Conservation (phyloP, 2,797 vertebrate genomes). For the Tokudaia muenninki region DNA sequence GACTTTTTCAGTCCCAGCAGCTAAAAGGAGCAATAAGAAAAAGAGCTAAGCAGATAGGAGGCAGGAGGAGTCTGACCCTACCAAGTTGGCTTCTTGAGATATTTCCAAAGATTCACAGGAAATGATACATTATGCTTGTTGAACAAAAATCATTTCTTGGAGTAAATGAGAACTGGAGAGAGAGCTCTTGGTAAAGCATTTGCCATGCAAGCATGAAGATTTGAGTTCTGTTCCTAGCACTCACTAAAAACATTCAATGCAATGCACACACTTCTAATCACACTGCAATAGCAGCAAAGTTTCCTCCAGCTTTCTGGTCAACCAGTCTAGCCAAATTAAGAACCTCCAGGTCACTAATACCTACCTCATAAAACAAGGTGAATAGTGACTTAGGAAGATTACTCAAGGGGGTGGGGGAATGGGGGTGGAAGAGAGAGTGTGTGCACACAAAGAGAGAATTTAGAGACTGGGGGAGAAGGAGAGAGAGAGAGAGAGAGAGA, state of each 20-base stretch:
- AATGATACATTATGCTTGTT: not conserved
- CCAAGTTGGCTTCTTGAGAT: not conserved
- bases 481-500: no score
- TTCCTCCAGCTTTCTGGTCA: not conserved
- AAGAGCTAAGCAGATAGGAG: not conserved
- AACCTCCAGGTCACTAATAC: not conserved
- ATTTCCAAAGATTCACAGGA: not conserved
- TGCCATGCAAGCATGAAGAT: not conserved
- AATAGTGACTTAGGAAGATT: not conserved
- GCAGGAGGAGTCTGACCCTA: not conserved
- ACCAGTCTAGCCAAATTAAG: not conserved
- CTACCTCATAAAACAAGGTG: not conserved
- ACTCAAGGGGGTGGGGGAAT: not conserved
- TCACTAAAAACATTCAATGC: not conserved
- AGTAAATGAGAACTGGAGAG: not conserved
- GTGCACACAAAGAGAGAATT: not conserved
- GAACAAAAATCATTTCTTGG: constrained; percentile 26
- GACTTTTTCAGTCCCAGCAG: not conserved
- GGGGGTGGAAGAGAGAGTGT: not conserved
- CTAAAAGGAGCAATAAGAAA: not conserved
- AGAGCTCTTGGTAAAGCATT: not conserved
- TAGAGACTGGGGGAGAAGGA: no score
- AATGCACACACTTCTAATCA: not conserved
- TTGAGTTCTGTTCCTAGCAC: not conserved
- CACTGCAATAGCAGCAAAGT: not conserved